Conservation (phyloP, 2,113 vertebrate species). For the Microcebus ravelobensis region DNA sequence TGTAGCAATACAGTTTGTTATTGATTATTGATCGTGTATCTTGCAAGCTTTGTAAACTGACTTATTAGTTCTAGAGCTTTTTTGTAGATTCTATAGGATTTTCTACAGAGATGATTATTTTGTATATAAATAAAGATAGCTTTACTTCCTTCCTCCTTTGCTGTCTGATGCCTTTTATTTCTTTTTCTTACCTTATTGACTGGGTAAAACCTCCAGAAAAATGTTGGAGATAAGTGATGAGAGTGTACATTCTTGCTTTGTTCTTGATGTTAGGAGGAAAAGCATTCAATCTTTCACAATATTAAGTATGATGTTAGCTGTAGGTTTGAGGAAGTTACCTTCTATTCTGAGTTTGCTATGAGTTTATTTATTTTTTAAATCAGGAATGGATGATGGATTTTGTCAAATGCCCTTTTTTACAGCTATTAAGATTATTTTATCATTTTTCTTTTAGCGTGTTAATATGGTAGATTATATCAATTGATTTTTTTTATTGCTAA, state of each 20-base stretch:
- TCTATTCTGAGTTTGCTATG: constrained; percentile 9
- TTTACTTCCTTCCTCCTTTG: background rate
- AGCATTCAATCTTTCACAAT: background rate
- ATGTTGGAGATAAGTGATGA: background rate
- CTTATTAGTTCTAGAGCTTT: background rate
- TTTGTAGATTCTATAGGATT: background rate
- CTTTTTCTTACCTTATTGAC: background rate
- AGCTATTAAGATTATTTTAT: background rate
- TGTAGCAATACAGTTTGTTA: background rate
- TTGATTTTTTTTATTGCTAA: background rate
- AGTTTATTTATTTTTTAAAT: background rate
- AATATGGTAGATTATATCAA: background rate
- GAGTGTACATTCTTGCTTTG: background rate
- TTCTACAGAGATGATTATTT: background rate
- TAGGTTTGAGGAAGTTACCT: background rate
- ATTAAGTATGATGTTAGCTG: background rate
- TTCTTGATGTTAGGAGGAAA: background rate
- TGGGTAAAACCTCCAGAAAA: background rate
- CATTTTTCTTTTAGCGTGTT: constrained; percentile 8
- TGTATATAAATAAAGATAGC: background rate
- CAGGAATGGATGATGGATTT: background rate
- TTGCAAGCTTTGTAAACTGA: background rate
- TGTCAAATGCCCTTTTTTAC: background rate
- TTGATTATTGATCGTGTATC: background rate
- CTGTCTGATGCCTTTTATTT: background rate